Conservation (phyloP, 2,797 vertebrate species). For the Staurois parvus region DNA sequence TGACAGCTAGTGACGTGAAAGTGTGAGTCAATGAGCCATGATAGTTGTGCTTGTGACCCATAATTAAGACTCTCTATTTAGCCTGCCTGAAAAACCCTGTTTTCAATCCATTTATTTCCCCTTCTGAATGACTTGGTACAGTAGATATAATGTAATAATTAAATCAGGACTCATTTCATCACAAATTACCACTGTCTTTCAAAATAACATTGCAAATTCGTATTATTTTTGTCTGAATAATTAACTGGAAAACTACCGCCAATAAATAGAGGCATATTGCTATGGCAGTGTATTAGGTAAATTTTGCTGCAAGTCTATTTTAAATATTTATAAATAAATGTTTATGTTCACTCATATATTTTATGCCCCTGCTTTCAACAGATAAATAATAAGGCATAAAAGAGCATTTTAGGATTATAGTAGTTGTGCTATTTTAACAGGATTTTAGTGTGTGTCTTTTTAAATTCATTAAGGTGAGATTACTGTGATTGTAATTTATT, state of each 20-base stretch:
- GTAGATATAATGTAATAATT: conserved; percentile 41
- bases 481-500: background rate
- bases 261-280: background rate
- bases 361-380: conserved; percentile 9
- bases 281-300: background rate
- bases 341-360: conserved; percentile 28
- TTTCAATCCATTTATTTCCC: conserved; percentile 50
- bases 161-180: conserved; percentile 23
- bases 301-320: background rate
- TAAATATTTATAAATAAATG: conserved; percentile 3
- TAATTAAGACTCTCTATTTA: conserved; percentile 53
- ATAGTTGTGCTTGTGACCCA: conserved; percentile 46
- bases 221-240: background rate
- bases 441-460: background rate
- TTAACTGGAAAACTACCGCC: background rate
- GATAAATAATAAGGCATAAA: conserved; percentile 19
- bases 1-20: conserved; percentile 23
- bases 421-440: conserved; percentile 7
- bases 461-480: conserved; percentile 4
- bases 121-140: conserved; percentile 28
- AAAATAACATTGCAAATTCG: conserved; percentile 31
- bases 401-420: background rate
- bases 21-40: conserved; percentile 52
- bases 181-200: conserved; percentile 9
- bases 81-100: conserved; percentile 20